Percentiles rank a stretch among this genome's conserved stretches.
These are phyloP conservation scores for Alfaro cultratus DNA, from an alignment of 2,797 vertebrate species.

Conservation along the genomic window DNA sequence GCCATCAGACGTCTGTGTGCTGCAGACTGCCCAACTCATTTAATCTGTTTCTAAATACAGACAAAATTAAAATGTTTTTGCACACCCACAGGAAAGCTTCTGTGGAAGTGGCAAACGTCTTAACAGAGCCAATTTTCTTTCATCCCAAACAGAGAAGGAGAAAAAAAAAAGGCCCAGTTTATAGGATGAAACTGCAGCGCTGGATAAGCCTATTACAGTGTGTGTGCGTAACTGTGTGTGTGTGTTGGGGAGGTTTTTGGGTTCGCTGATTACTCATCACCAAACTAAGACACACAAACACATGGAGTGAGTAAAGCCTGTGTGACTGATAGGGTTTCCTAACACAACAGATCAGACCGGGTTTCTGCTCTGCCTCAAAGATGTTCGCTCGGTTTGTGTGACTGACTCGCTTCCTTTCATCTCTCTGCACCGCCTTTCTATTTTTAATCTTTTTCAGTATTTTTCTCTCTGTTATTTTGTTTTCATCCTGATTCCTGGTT, in stretches of 20 bases:
- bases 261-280: slow-evolving; percentile 47
- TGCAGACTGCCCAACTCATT: slow-evolving; percentile 4
- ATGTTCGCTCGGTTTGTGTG: slow-evolving; percentile 28
- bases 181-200: slow-evolving; percentile 48
- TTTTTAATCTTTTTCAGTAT: not conserved
- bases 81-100: slow-evolving; percentile 31
- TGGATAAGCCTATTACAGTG: slow-evolving; percentile 62
- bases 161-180: slow-evolving; percentile 32
- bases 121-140: slow-evolving; percentile 43
- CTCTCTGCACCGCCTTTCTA: not conserved
- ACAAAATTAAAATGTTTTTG: not conserved
- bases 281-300: slow-evolving; percentile 27
- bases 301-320: slow-evolving; percentile 52
- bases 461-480: not conserved
- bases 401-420: slow-evolving; percentile 12
- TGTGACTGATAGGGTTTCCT: slow-evolving; percentile 69
- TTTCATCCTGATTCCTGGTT: not conserved
- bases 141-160: slow-evolving; percentile 41
- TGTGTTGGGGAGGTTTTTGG: slow-evolving; percentile 43
- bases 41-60: slow-evolving; percentile 17
- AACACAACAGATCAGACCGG: slow-evolving; percentile 56
- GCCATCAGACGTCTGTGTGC: not conserved
- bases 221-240: slow-evolving; percentile 32
- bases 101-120: slow-evolving; percentile 50
- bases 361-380: slow-evolving; percentile 46